Base-by-base conservation (phyloP, 2,888 invertebrate species). In the Psylliodes chrysocephalus region DNA sequence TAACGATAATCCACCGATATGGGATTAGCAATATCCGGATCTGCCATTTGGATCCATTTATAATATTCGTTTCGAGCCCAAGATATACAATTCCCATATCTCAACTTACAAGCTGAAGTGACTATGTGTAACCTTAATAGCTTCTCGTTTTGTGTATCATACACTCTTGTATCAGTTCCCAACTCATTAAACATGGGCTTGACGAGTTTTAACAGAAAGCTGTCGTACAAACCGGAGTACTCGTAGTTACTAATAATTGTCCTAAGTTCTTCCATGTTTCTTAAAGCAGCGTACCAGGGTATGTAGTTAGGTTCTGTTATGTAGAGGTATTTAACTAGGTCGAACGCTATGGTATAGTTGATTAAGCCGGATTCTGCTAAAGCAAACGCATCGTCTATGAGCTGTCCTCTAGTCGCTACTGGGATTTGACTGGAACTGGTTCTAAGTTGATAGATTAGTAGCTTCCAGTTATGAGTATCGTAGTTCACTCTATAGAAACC, bases 381-480 rank as follows among this genome's bases (percentile, higher is more conserved):
- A 75, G 88, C 88, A 77, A 89, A 87, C 0, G 90, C 87, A 75
- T 93, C 93, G 75, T 92, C 90, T 6, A 93, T 85, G 0, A 93
- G 82, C 76, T 92, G 91, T 0, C 90, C 90, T 56, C 90, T 85
- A 28, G 89, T 88, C 1, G 88, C 82, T 0, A 87, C 83, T 0
- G 88, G 85, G 52, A 89, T 86, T 1, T 84, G 80, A 1, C 77
- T 70, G 0, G 84, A 77, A 42, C 79, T 72, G 46, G 70, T 71
- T 40, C 75, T 66, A 0, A 88, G 75, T 0, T 85, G 85, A 2
- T 81, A 71, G 46, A 81, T 82, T 0, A 89, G 77, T 0, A 86
- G 70, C 49, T 84, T 81, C 89, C 89, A 89, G 76, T 88, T 88
- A 22, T 77, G 78, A 30, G 78, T 71, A 73, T 89, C 88, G 77